Evolutionary conservation across 2,113 vertebrate genomes (phyloP).

Genomic region (Lepisosteus oculatus): DNA sequence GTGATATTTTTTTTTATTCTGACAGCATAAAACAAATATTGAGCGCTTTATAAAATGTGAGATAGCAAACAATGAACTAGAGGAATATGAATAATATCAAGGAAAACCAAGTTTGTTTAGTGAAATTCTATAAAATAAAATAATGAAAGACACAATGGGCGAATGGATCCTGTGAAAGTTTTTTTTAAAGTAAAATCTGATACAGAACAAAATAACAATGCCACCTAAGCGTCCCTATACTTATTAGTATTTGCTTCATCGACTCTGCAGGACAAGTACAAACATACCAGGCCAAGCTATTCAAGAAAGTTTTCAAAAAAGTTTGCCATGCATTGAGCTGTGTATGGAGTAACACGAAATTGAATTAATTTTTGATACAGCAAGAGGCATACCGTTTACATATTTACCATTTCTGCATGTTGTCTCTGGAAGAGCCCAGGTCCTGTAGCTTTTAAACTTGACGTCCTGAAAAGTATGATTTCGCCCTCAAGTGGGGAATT

Average conservation of each 20-base stretch:
- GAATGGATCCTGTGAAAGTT: no score
- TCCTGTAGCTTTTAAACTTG: constrained; percentile 56
- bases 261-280: background rate
- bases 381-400: constrained; percentile 18
- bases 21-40: no score
- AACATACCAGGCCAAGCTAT: background rate
- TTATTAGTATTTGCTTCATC: background rate
- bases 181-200: no score
- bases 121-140: no score
- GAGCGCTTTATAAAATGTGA: no score
- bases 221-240: background rate
- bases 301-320: background rate
- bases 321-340: background rate
- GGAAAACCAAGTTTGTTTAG: no score
- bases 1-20: no score
- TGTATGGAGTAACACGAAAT: background rate
- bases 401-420: constrained; percentile 78
- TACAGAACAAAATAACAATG: background rate
- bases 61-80: no score
- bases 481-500: constrained; percentile 72
- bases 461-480: constrained; percentile 61
- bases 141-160: no score
- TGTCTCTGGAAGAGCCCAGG: constrained; percentile 56
- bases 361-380: constrained; percentile 7
- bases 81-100: no score